phyloP scores from a whole-genome alignment of 2,113 vertebrate species.

The Cranoglanis bouderius region DNA sequence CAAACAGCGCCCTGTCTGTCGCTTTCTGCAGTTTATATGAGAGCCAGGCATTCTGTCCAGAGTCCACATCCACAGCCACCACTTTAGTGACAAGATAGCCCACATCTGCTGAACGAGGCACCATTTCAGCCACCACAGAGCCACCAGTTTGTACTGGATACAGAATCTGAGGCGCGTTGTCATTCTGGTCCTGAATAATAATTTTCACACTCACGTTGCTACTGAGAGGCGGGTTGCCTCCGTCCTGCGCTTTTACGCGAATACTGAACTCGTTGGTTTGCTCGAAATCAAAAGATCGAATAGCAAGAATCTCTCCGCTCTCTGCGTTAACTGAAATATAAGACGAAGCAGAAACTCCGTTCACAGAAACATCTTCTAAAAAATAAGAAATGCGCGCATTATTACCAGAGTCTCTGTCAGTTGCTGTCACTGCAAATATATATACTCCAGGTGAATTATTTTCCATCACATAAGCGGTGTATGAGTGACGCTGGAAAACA shows the following conservation, averaged over 20 bases:
- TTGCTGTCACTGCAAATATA: constrained; percentile 59
- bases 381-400: constrained; percentile 64
- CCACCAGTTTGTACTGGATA: constrained; percentile 47
- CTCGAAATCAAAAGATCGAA: constrained; percentile 64
- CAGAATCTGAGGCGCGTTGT: constrained; percentile 65
- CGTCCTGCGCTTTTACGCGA: constrained; percentile 61
- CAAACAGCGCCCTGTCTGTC: no score
- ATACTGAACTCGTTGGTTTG: constrained; percentile 62
- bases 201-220: constrained; percentile 62
- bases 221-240: constrained; percentile 61
- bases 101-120: no score
- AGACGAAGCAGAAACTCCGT: constrained; percentile 55
- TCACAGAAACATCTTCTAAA: constrained; percentile 59
- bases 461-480: constrained; percentile 61
- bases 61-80: constrained; percentile 58
- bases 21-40: no score
- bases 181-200: constrained; percentile 65
- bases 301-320: constrained; percentile 55
- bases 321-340: constrained; percentile 57
- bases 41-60: no score
- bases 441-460: constrained; percentile 66
- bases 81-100: no score
- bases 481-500: constrained; percentile 61
- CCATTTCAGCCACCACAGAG: constrained; percentile 57
- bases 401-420: constrained; percentile 61